A percentile compares a stretch with the other conserved stretches of the same genome.
Conservation (phyloP, 2,888 invertebrate genomes). For the Celastrina argiolus region DNA sequence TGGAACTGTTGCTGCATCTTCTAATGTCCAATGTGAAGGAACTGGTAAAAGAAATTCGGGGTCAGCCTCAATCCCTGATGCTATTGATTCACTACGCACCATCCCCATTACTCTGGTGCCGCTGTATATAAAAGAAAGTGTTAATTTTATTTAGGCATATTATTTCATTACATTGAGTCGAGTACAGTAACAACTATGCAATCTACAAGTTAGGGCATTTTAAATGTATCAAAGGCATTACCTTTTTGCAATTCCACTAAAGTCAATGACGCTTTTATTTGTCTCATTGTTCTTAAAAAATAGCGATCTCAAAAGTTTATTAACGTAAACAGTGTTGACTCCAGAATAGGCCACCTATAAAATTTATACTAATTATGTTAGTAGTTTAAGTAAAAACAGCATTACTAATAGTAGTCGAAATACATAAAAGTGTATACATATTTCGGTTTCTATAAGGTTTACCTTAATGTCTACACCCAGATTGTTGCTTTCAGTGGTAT, state of each 20-base stretch:
- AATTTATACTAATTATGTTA: background rate
- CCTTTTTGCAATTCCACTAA: too few species aligned
- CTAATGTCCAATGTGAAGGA: too few species aligned
- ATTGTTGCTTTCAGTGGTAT: background rate
- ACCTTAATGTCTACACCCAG: background rate
- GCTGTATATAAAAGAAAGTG: slow-evolving; percentile 39
- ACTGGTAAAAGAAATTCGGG: too few species aligned
- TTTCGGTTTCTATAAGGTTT: background rate
- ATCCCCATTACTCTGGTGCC: slow-evolving; percentile 82
- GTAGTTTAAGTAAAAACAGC: too few species aligned
- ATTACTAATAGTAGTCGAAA: background rate
- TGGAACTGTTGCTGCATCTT: too few species aligned
- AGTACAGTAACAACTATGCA: too few species aligned
- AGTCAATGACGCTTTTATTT: too few species aligned
- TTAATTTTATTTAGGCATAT: background rate
- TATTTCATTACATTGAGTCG: background rate
- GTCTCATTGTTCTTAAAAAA: too few species aligned
- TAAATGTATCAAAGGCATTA: background rate
- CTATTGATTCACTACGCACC: slow-evolving; percentile 67
- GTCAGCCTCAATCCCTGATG: slow-evolving; percentile 72
- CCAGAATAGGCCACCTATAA: too few species aligned
- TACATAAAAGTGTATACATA: too few species aligned
- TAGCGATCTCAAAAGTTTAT: too few species aligned
- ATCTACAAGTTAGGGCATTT: background rate
- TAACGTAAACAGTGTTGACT: too few species aligned